A percentile compares a stretch with the other conserved stretches of the same genome.
Conservation (phyloP, 2,797 vertebrate species). For the Sebastes reedi region DNA sequence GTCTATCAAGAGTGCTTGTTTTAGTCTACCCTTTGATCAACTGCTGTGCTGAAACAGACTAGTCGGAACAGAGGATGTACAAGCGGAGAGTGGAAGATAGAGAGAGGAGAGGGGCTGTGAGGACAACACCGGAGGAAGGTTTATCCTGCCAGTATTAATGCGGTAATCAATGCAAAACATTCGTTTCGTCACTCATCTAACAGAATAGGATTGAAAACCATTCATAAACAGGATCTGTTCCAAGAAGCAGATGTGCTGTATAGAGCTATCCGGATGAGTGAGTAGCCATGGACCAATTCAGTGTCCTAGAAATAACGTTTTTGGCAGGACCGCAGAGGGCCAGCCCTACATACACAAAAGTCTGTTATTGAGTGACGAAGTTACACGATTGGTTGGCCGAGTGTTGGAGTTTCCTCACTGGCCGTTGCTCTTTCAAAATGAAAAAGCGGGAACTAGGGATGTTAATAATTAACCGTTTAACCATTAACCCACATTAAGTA, state of each 20-base stretch:
- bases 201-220: not conserved
- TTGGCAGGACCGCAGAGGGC: not conserved
- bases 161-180: constrained; percentile 1
- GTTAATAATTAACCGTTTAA: too few relatives aligned
- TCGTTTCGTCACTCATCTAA: not conserved
- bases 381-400: not conserved
- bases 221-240: not conserved
- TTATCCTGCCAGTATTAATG: constrained; percentile 18
- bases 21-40: constrained; percentile 64
- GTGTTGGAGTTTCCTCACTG: not conserved
- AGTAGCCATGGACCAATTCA: not conserved
- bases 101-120: not conserved
- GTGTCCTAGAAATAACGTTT: not conserved
- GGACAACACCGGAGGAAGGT: not conserved
- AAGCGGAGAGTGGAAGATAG: not conserved
- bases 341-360: not conserved
- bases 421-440: not conserved
- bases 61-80: constrained; percentile 14
- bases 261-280: not conserved
- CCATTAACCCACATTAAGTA: too few relatives aligned
- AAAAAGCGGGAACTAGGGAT: too few relatives aligned
- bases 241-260: not conserved
- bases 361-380: not conserved
- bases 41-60: constrained; percentile 30
- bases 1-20: constrained; percentile 49